Evolutionary conservation across 2,888 invertebrate species (phyloP).

Genomic region (Epiblema foenella): DNA sequence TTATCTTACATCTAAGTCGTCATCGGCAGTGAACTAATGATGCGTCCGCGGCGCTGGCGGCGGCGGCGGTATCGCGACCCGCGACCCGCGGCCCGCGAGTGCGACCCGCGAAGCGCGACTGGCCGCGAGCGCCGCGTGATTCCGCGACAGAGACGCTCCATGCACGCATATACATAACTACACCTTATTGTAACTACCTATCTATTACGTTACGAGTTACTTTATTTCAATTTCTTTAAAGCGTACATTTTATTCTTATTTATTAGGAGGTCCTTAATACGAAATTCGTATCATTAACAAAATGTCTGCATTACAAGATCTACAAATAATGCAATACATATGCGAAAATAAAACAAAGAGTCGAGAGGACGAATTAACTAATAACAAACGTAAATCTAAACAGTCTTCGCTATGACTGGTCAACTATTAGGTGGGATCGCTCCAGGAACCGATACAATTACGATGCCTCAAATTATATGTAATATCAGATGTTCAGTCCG

Average conservation of each 20-base stretch:
- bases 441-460: conserved; percentile 66
- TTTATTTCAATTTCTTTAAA: conserved; percentile 82
- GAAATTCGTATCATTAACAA: conserved; percentile 67
- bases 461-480: conserved; percentile 45
- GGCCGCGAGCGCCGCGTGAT: conserved; percentile 37
- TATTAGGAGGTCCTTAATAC: conserved; percentile 78
- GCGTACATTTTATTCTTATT: conserved; percentile 84
- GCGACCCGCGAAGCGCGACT: too few relatives aligned
- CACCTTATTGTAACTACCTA: conserved; percentile 80
- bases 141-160: conserved; percentile 55
- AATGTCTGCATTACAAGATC: conserved; percentile 63
- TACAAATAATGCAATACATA: conserved; percentile 65
- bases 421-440: conserved; percentile 79
- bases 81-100: background rate
- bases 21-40: conserved; percentile 73
- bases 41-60: conserved; percentile 46
- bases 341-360: conserved; percentile 68
- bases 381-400: conserved; percentile 77
- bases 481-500: conserved; percentile 21
- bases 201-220: conserved; percentile 77
- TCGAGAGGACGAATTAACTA: conserved; percentile 72
- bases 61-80: too few relatives aligned
- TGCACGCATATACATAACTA: conserved; percentile 75
- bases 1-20: conserved; percentile 68
- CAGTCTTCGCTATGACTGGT: conserved; percentile 82